Evolutionary conservation across 2,888 invertebrate genomes (phyloP), one percentile per base, ranked within the genome.

Genomic region (Crepidodera aurea): DNA sequence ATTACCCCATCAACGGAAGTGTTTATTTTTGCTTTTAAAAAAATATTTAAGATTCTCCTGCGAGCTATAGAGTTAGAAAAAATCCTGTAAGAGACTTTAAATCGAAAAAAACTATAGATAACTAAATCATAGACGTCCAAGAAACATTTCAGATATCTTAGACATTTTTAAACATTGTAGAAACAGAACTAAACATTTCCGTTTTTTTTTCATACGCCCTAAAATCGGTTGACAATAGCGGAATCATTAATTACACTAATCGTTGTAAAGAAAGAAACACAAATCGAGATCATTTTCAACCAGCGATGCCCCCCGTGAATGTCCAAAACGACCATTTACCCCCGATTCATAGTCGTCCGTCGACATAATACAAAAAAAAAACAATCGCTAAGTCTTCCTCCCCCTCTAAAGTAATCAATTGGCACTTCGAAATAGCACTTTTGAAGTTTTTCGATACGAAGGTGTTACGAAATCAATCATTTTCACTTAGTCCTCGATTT

Each of bases 371-470:
- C n/a, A n/a, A n/a, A n/a, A n/a, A n/a, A 32, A 13, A 32, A 13
- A 16, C 57, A 54, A 51, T 29, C 34, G 37, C 55, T 42, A 59
- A 25, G 57, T 48, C 44, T 22, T 50, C 27, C 37, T 51, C 40
- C 54, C 55, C 34, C 29, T 37, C 27, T 75, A 75, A 75, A 76
- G 74, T 74, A 77, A 76, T 77, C 75, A 78, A 81, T 81, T 81
- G 81, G 81, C 81, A 81, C 81, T 81, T 79, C 75, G 76, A 80
- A 80, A 81, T 79, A 79, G 80, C 79, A 79, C 79, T 80, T n/a
- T 79, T 71, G 60, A 64, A 69, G 62, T 62, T 66, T 61, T 64
- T 54, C 44, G 15, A 54, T 34, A 27, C 39, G 18, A 42, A 57
- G 27, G 27, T 53, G 53, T 53, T 37, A 32, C 13, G 12, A 53